Base-by-base conservation (phyloP, 2,888 invertebrate genomes). In the Odontothrips loti region DNA sequence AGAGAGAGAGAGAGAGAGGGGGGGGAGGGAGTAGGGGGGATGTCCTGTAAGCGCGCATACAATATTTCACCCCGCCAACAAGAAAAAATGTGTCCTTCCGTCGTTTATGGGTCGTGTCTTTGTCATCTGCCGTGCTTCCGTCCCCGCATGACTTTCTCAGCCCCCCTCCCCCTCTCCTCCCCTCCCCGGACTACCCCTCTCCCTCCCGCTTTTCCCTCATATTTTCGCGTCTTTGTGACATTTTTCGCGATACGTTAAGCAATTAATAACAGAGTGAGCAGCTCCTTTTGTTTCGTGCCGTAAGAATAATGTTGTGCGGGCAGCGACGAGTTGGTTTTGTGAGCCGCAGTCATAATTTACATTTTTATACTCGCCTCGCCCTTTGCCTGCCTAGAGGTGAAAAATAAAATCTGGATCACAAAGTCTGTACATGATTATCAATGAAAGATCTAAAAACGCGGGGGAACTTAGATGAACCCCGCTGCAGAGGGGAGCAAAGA, bases 71-170 rank as follows among this genome's bases (percentile, higher is more conserved):
- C 68, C 68, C 68, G 68, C 23, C 68, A 75, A 75, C 68, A 75
- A 75, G 68, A 75, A 75, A 75, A 75, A 75, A 75, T 75, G 68
- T 75, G 68, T 75, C 68, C 68, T 75, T 75, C 68, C 68, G 68
- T 75, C 68, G 68, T 75, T 75, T 75, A 75, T 75, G 68, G 68
- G 68, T 75, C 68, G 68, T 75, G 68, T 75, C 68, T 75, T 75
- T 75, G 68, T 75, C 68, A 75, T 75, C 68, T 75, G 68, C 68
- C 68, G 8, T 23, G 68, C 68, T 75, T 75, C 68, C 68, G 68
- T 75, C 68, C 68, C 27, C 23, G 68, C 68, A 75, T 75, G 68
- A 75, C 68, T 27, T 27, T 12, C 27, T 27, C 23, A 9, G 23
- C 68, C 27, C 27, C 68, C 68, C 68, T 23, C 23, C 23, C 27